phyloP scores from a whole-genome alignment of 2,113 vertebrate species.

The Poicephalus gulielmi region DNA sequence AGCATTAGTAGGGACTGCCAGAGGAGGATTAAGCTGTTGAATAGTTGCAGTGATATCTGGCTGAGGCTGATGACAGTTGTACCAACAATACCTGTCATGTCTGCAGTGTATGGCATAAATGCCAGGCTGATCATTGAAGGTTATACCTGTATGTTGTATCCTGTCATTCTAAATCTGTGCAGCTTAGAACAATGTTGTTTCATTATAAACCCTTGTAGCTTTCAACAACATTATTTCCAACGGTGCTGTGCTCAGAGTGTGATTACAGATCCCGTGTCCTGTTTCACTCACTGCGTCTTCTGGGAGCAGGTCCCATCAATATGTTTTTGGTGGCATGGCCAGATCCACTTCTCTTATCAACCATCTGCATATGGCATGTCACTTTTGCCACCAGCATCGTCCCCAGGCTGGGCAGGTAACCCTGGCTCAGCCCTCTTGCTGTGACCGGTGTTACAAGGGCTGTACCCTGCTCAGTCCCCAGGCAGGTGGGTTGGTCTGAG shows the following conservation, averaged over 20 bases:
- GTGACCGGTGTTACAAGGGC: rapidly evolving
- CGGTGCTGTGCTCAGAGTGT: background rate
- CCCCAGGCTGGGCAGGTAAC: background rate
- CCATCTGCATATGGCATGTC: rapidly evolving
- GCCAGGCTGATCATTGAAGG: background rate
- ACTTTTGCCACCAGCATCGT: background rate
- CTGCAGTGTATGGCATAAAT: rapidly evolving
- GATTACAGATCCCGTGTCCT: rapidly evolving
- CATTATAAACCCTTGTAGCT: background rate
- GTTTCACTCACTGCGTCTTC: background rate
- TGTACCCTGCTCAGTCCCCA: background rate
- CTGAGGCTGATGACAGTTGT: background rate
- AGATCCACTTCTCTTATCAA: rapidly evolving
- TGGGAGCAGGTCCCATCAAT: rapidly evolving
- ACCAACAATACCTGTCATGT: background rate
- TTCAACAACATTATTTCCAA: background rate
- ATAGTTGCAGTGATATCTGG: background rate
- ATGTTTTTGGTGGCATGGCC: rapidly evolving
- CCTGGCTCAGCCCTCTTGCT: rapidly evolving
- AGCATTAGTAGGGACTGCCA: background rate
- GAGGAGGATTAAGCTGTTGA: background rate
- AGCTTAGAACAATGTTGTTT: background rate
- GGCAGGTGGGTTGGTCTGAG: background rate
- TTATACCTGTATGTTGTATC: background rate
- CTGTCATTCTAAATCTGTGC: background rate